These are phyloP conservation scores for Halotydeus destructor DNA, from an alignment of 1,140 invertebrate species.

Conservation along the genomic window DNA sequence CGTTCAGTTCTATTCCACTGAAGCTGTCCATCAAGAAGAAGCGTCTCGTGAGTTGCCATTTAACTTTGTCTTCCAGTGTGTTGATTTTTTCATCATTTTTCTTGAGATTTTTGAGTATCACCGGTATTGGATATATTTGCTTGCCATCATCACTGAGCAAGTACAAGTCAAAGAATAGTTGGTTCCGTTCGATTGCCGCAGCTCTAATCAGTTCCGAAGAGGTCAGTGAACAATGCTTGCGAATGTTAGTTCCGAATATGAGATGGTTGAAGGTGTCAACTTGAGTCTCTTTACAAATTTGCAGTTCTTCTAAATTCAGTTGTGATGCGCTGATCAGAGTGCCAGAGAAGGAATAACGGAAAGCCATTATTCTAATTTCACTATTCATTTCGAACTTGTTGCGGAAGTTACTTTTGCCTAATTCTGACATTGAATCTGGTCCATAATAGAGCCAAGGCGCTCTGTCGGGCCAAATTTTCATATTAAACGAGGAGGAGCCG, in stretches of 20 bases:
- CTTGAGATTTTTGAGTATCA: slow-evolving; percentile 28
- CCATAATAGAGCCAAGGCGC: slow-evolving; percentile 2
- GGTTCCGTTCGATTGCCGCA: slow-evolving; percentile 22
- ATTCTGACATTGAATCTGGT: slow-evolving; percentile 3
- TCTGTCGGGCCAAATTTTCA: neutral
- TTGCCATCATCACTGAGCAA: slow-evolving; percentile 27
- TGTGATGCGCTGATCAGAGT: neutral
- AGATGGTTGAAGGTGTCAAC: slow-evolving; percentile 17
- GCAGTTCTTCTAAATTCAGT: slow-evolving; percentile 5
- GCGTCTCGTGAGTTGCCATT: slow-evolving; percentile 30
- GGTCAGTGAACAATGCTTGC: slow-evolving; percentile 30
- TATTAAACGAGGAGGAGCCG: too few relatives aligned
- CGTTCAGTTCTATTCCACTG: slow-evolving; percentile 22
- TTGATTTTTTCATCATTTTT: slow-evolving; percentile 20
- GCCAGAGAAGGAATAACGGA: neutral
- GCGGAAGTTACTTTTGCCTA: neutral
- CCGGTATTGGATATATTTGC: slow-evolving; percentile 34
- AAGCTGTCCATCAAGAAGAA: slow-evolving; percentile 42
- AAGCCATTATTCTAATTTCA: neutral
- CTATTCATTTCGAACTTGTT: slow-evolving; percentile 3
- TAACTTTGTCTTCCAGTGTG: slow-evolving; percentile 14
- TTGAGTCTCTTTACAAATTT: slow-evolving; percentile 1
- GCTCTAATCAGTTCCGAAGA: slow-evolving; percentile 30
- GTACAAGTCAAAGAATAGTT: slow-evolving; percentile 34
- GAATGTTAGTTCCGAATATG: slow-evolving; percentile 33